Base-by-base conservation (phyloP, 2,888 invertebrate genomes). In the Idaea aversata region DNA sequence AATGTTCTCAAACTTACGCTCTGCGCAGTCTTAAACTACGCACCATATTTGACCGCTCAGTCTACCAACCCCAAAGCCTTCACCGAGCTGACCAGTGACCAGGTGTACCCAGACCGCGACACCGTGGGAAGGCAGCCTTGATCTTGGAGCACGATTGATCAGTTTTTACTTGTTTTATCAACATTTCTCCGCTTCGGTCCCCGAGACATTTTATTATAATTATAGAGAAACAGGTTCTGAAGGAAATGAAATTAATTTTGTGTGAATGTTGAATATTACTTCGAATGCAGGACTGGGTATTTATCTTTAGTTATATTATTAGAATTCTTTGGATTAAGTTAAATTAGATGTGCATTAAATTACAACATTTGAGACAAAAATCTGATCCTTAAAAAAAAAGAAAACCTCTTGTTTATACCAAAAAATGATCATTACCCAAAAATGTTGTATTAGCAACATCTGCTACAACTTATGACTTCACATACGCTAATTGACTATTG, bases 71-170 rank as follows among this genome's bases (percentile, higher is more conserved):
- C 47, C 47, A 13, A 47, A 47, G 47, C 13, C 10, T 47, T 13
- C 10, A 47, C 13, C 7, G 10, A 47, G 47, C 3, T 47, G 47
- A 47, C 47, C 47, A 47, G 47, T 47, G 47, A 47, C 47, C 90
- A 91, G 90, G 90, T 91, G 90, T 83, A 76, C 73, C 65, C 71
- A 25, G 2, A 25, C 25, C 25, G 25, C 25, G 25, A 25, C 25
- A 72, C 86, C 90, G 90, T 91, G 90, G 89, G 90, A 90, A 90
- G 84, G 77, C 73, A 77, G 76, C 83, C 86, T 85, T 85, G 81
- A 81, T 81, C 81, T 78, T 81, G 78, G 76, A 78, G 78, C 74
- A 78, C 83, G 81, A 83, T 83, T 83, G 83, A 82, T 82, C 72
- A 75, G 67, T 69, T 67, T 69, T 70, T 66, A 70, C 70, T 62